Evolutionary conservation across 1,140 invertebrate genomes (phyloP), one percentile per base, ranked within the genome.

Genomic region (Drosophila seguyi): DNA sequence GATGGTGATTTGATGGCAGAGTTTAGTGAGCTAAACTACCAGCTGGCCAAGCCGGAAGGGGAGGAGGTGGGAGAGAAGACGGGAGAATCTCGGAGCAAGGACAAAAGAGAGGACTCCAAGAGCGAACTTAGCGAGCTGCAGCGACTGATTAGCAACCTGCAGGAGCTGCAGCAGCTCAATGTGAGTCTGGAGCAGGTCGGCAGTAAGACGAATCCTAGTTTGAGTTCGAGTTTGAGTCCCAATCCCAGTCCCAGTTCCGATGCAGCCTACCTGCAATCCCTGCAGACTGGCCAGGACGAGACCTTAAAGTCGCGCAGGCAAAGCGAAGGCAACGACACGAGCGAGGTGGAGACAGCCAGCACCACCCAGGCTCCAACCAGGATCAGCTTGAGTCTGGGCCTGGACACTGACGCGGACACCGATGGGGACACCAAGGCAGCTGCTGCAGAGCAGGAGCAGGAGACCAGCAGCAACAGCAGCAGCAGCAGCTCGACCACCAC

Each of bases 91-190:
- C 13, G 34, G 22, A 20, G 36, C n/a, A 55, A 66, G 22, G 45
- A 58, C 8, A 60, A 59, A n/a, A 3, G 69, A 7, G 62, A 66
- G 4, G 53, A 81, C 14, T 38, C 66, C 14, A 41, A 22, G 34
- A 20, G 20, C 20, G 69, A 87, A 38, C 67, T 81, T 2, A 74
- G 74, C 41, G 85, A 93, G 48, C 56, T 93, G 42, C 90, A 90
- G 73, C 88, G 93, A 42, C 75, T 93, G 42, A 91, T 93, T 36
- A 90, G 84, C 50, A 92, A 92, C 66, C 63, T 92, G 7, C 85
- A 92, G 44, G 69, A 92, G 48, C 73, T 92, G 44, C 92, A 94
- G 58, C 85, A 92, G 53, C 68, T 93, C 6, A 94, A 94, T 57
- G 84, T 93, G 0, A 93, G 91, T 10, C 72, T 93, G 2, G 90